Conservation (phyloP, 2,888 invertebrate genomes). For the Limulus polyphemus region DNA sequence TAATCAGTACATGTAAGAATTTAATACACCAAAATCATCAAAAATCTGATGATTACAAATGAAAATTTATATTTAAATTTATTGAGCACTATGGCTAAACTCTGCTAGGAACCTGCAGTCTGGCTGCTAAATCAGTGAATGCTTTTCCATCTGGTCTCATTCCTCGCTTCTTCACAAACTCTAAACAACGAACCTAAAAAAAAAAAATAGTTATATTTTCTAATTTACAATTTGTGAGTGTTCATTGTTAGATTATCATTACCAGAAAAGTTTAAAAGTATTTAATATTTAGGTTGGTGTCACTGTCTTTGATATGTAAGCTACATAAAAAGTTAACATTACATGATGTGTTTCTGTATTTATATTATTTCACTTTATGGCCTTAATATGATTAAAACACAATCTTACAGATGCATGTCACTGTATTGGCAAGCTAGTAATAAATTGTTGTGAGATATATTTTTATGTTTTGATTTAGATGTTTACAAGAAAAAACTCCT, state of each 20-base stretch:
- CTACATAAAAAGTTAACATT: not conserved
- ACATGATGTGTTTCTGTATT: not conserved
- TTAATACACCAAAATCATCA: too few species aligned
- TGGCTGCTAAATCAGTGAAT: slow-evolving; percentile 13
- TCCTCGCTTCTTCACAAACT: slow-evolving; percentile 1
- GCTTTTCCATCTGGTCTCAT: slow-evolving; percentile 4
- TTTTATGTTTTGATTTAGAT: too few species aligned
- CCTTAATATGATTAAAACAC: not conserved
- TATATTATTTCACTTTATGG: too few species aligned
- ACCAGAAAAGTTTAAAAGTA: not conserved
- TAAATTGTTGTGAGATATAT: too few species aligned
- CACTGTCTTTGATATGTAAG: not conserved
- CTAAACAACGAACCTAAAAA: slow-evolving; percentile 1
- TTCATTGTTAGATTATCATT: not conserved
- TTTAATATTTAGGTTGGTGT: too few species aligned
- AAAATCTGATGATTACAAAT: too few species aligned
- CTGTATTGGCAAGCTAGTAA: too few species aligned
- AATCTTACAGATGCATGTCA: too few species aligned
- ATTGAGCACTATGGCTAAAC: slow-evolving; percentile 2
- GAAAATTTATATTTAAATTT: too few species aligned
- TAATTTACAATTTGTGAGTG: not conserved
- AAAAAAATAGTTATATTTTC: not conserved
- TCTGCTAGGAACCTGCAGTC: slow-evolving; percentile 16
- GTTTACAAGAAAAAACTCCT: too few species aligned
- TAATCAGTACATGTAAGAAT: too few species aligned